phyloP scores from a whole-genome alignment of 1,140 invertebrate species.

The Condylostylus longicornis region DNA sequence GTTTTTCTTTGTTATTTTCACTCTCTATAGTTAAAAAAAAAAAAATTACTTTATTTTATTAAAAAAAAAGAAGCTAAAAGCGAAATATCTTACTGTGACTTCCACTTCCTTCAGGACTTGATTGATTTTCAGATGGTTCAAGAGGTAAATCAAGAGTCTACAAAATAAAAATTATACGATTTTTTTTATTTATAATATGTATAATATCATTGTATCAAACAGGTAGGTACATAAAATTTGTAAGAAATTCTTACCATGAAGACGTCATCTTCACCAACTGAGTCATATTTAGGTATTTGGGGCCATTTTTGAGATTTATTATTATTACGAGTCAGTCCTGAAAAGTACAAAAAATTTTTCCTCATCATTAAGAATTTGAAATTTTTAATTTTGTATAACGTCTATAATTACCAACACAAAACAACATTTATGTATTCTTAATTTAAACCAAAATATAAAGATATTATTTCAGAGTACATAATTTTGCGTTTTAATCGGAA shows the following conservation, averaged over 20 bases:
- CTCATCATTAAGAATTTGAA: too few relatives aligned
- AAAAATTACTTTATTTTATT: neutral
- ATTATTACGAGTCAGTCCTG: slow-evolving; percentile 26
- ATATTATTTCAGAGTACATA: too few relatives aligned
- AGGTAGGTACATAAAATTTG: neutral
- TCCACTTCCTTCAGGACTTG: slow-evolving; percentile 32
- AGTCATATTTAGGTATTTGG: slow-evolving; percentile 40
- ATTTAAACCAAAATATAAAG: too few relatives aligned
- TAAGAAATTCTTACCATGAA: slow-evolving; percentile 51
- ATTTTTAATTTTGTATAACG: too few relatives aligned
- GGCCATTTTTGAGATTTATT: slow-evolving; percentile 30
- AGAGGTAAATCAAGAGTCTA: slow-evolving; percentile 68
- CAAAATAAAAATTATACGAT: slow-evolving; percentile 17
- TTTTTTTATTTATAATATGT: slow-evolving; percentile 4
- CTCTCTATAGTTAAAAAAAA: slow-evolving; percentile 3
- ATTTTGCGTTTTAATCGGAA: too few relatives aligned
- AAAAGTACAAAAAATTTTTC: too few relatives aligned
- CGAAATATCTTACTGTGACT: slow-evolving; percentile 25
- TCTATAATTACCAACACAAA: too few relatives aligned
- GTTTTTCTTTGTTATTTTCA: slow-evolving; percentile 17
- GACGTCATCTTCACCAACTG: slow-evolving; percentile 66
- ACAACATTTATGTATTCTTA: neutral
- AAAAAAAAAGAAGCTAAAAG: neutral
- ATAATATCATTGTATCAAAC: neutral
- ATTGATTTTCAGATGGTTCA: slow-evolving; percentile 44